Percentiles rank a stretch among this genome's conserved stretches.
phyloP scores from a whole-genome alignment of 2,888 invertebrate species.

The Biston betularia region DNA sequence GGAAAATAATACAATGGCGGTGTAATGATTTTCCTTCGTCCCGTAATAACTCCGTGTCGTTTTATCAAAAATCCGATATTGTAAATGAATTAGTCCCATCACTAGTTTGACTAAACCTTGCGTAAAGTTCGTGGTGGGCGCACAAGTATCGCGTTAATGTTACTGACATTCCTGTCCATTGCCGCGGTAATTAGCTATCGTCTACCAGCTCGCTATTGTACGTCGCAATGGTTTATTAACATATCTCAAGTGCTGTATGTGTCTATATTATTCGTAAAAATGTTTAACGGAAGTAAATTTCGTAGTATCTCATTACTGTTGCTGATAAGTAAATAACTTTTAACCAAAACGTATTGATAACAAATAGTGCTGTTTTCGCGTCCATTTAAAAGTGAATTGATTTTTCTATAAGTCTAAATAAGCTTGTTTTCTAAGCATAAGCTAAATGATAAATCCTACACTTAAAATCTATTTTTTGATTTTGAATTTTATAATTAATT shows the following conservation, averaged over 20 bases:
- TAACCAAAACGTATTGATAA: not conserved
- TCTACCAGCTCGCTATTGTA: constrained; percentile 47
- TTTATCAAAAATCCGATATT: not conserved
- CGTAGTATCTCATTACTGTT: not conserved
- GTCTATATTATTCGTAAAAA: constrained; percentile 7
- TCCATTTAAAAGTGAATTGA: too few relatives aligned
- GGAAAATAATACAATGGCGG: too few relatives aligned
- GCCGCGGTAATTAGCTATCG: constrained; percentile 53
- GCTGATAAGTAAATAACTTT: not conserved
- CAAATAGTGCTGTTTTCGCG: not conserved
- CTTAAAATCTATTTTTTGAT: too few relatives aligned
- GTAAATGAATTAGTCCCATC: not conserved
- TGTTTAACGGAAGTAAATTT: not conserved
- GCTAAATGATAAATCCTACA: too few relatives aligned
- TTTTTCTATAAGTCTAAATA: too few relatives aligned
- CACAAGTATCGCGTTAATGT: constrained; percentile 50
- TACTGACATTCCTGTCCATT: constrained; percentile 57
- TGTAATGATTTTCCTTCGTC: too few relatives aligned
- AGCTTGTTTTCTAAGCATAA: too few relatives aligned
- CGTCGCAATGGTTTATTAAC: constrained; percentile 24
- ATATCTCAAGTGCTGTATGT: constrained; percentile 27
- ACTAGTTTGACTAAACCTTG: constrained; percentile 59
- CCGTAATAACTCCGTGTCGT: not conserved
- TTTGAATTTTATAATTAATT: too few relatives aligned
- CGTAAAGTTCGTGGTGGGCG: constrained; percentile 59